Base-by-base conservation (phyloP, 1,140 invertebrate genomes). In the Hormaphis cornu region DNA sequence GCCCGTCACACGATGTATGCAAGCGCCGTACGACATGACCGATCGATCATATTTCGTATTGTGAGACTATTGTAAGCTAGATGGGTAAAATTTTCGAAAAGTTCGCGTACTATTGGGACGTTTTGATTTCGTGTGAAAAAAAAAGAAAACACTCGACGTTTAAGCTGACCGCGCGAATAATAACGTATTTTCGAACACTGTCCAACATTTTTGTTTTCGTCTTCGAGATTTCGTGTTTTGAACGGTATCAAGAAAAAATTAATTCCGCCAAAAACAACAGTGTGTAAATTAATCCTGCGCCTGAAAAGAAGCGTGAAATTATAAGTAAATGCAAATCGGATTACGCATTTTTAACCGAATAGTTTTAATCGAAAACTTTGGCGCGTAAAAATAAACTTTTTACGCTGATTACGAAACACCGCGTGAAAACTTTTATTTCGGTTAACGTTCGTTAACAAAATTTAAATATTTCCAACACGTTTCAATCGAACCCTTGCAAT, bases 311-410 rank as follows among this genome's bases (percentile, higher is more conserved):
- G 40, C 56, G 30, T 59, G 42, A 40, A 42, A 59, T 59, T 59
- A 59, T 37, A 59, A 59, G 33, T 59, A 59, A 59, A 59, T 59
- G 58, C 58, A 28, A 61, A 61, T 61, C 58, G 40, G 58, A 61
- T 44, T 42, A 61, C 7, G 14, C 40, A 61, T 44, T 44, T 59
- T 59, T 42, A 61, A 44, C 40, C 44, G 58, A 44, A 37, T 59
- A 42, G 35, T 61, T 61, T 42, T 61, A 26, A 56, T 40, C 58
- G 26, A 44, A 26, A 44, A 61, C 58, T 61, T 44, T 12, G 42
- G 42, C 20, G 30, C 30, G 33, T 22, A 35, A 35, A 56, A 35
- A 35, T 54, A 54, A 54, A 54, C 30, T 54, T 54, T 54, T 33
- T 56, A 35, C 33, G 37, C 53, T 35, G 53, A 56, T 56, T 56